These are phyloP conservation scores for Tipula helvola DNA, from an alignment of 2,888 invertebrate genomes.

Conservation along the genomic window DNA sequence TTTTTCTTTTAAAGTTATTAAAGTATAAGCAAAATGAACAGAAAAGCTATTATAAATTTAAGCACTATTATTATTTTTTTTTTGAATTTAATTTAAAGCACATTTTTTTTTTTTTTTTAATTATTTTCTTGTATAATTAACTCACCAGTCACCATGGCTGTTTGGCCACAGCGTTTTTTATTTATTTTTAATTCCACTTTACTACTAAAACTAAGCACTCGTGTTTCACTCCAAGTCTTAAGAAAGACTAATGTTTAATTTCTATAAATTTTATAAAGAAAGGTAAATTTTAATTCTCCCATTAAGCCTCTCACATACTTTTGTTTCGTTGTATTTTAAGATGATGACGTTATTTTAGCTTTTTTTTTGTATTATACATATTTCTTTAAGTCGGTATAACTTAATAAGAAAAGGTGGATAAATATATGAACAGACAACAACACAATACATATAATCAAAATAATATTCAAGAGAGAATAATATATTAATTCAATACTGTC, in stretches of 20 bases:
- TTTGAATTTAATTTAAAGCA: neutral
- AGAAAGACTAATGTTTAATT: conserved; percentile 30
- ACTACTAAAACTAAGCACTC: conserved; percentile 25
- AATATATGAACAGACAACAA: neutral
- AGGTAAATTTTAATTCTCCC: neutral
- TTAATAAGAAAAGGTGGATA: neutral
- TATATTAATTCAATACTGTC: neutral
- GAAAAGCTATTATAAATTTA: neutral
- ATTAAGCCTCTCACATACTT: conserved; percentile 5
- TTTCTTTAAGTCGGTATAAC: neutral
- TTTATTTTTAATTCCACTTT: conserved; percentile 8
- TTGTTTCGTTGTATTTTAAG: neutral
- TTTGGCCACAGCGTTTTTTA: conserved; percentile 28
- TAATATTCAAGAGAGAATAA: neutral
- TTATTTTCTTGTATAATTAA: conserved; percentile 13
- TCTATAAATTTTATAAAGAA: neutral
- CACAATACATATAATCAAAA: neutral
- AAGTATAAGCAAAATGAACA: conserved; percentile 8
- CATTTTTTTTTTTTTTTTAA: neutral
- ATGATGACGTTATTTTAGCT: neutral
- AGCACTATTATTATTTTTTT: neutral
- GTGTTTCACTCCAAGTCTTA: conserved; percentile 34
- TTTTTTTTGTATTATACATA: neutral
- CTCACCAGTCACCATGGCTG: conserved; percentile 34
- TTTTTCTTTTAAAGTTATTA: neutral